Evolutionary conservation across 2,888 invertebrate genomes (phyloP).

Genomic region (Phortica okadai): DNA sequence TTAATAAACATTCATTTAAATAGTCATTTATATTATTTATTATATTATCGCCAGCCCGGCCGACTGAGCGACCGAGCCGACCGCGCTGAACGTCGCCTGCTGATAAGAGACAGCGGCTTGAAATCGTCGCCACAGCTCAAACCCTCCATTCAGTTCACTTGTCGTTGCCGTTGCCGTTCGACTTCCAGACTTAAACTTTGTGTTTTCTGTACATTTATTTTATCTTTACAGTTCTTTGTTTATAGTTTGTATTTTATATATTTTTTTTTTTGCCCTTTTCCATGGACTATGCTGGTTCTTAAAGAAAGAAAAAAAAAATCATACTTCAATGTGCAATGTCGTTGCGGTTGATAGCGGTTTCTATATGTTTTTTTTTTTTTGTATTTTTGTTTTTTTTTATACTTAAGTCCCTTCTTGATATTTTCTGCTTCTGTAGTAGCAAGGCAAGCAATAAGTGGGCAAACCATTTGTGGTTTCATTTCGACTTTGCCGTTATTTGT

Average conservation of each 20-base stretch:
- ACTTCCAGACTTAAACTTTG: not conserved
- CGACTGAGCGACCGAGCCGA: not conserved
- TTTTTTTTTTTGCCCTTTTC: slow-evolving; percentile 1
- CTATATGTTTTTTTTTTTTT: not conserved
- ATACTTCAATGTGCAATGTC: slow-evolving; percentile 40
- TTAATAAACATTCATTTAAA: slow-evolving; percentile 45
- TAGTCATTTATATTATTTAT: slow-evolving; percentile 52
- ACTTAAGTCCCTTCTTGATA: not conserved
- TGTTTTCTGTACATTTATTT: slow-evolving; percentile 7
- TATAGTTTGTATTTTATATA: not conserved
- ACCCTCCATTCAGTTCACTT: slow-evolving; percentile 36
- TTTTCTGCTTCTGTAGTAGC: not conserved
- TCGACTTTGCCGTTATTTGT: too few relatives aligned
- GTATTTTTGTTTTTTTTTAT: slow-evolving; percentile 9
- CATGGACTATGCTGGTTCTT: slow-evolving; percentile 11
- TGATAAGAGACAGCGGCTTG: slow-evolving; percentile 36
- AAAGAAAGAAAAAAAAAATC: not conserved
- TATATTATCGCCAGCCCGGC: slow-evolving; percentile 44
- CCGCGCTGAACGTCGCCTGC: not conserved
- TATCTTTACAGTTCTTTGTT: slow-evolving; percentile 32
- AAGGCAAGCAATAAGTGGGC: too few relatives aligned
- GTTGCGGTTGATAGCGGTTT: slow-evolving; percentile 36
- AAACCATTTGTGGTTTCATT: too few relatives aligned
- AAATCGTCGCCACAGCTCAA: not conserved
- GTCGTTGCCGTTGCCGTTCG: not conserved